Base-by-base conservation (phyloP, 1,140 invertebrate genomes). In the Aricia agestis region DNA sequence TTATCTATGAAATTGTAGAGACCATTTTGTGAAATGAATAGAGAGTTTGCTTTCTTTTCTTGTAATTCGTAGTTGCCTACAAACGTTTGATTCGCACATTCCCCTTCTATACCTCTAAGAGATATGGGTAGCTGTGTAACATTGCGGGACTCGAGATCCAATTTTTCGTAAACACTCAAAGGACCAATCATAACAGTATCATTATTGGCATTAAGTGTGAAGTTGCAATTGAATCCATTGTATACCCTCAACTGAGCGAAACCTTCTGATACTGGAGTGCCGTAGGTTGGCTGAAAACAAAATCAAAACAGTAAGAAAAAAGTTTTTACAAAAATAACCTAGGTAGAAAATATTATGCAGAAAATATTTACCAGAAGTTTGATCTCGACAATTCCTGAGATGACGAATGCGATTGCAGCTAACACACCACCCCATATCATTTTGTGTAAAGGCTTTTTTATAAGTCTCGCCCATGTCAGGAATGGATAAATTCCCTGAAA, bases 321-420 rank as follows among this genome's bases (percentile, higher is more conserved):
- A 6, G 2, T 7, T 5, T 67, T 15, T 41, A 18, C 31, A 6
- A 18, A 36, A 65, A 41, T 66, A 68, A 32, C 18, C 68, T 52
- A 66, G n/a, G 67, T 4, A 71, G 72, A 69, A 66, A 11, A 69
- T 18, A 25, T 25, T 25, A 32, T 19, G 42, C 36, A 41, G 3
- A 61, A 67, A 59, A 66, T 58, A 74, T 77, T 72, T 80, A 95
- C 95, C 94, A 98, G 94, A 32, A 99, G 91, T 79, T 95, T 86
- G 1, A 97, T 77, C 92, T 99, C 97, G 2, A 99, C 93, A 42
- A 97, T 79, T 19, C 95, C 98, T 17, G 98, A 98, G 45, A 98
- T 92, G n/a, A 97, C 84, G 86, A 99, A 99, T 0, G 98, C 94
- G 5, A 95, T 41, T 6, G 95, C 95, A 10, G 97, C 97, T 3